Base-by-base conservation (phyloP, 2,113 vertebrate species). In the Phaethornis superciliosus region DNA sequence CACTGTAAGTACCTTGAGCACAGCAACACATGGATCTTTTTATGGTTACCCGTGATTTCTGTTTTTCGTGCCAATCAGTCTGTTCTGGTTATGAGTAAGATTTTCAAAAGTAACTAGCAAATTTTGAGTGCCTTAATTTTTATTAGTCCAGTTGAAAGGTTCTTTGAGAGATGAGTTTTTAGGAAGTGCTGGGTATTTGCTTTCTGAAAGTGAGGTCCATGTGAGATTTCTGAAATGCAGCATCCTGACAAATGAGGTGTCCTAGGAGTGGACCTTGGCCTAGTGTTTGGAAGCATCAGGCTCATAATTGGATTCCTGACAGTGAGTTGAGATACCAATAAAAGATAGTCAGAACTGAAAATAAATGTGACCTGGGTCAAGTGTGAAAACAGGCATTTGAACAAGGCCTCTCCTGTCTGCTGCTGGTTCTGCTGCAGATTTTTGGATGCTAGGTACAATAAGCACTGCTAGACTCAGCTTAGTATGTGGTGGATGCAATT, bases 111-210 rank as follows among this genome's bases (percentile, higher is more conserved):
- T 84, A 42, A 54, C 40, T 51, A 81, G 37, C 12, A 26, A 27
- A 40, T 94, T 90, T 60, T 65, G 47, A 94, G 60, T 95, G 85
- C 93, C 85, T 95, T 95, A 51, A 78, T 88, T 94, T 91, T 91
- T 88, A 54, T 70, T 37, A 67, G 72, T 56, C 49, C 32, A 22
- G 21, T 23, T 75, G 58, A 69, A 93, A 27, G 33, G n/a, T 81
- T 59, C 33, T 95, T 85, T 81, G 40, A 67, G 40, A 21, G 26
- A 76, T 81, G 27, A 44, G 30, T 56, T n/a, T 69, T 90, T 65
- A 76, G 46, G 14, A 86, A 35, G 70, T 35, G 15, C n/a, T 72
- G 81, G 74, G 4, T 60, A 28, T 58, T 81, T 0, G 0, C 55
- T 3, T 75, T 83, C 62, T 32, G 37, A 76, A 90, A 59, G 40